Percentiles rank a stretch among this genome's conserved stretches.
These are phyloP conservation scores for Drosophila virilis DNA, from an alignment of 1,140 invertebrate species.

Conservation along the genomic window DNA sequence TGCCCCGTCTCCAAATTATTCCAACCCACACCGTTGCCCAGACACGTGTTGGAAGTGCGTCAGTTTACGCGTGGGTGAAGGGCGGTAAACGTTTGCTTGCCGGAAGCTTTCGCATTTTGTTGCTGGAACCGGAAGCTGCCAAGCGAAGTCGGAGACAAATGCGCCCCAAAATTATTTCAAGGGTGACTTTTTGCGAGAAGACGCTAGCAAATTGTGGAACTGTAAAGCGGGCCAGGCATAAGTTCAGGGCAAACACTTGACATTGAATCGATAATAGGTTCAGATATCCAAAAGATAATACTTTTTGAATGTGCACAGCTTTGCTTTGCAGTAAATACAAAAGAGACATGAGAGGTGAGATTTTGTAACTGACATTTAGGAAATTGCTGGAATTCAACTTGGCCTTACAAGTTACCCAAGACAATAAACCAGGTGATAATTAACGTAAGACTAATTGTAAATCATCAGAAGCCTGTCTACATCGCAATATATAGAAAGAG, in stretches of 20 bases:
- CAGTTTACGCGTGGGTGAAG: constrained; percentile 5
- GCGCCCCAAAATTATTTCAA: constrained; percentile 7
- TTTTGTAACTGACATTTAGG: neutral
- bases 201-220: neutral
- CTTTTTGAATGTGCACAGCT: constrained; percentile 39
- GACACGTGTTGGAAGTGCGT: constrained; percentile 68
- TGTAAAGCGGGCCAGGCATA: constrained; percentile 10
- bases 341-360: neutral
- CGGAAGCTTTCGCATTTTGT: constrained; percentile 41
- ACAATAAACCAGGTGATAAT: too few species aligned
- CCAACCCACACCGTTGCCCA: constrained; percentile 49
- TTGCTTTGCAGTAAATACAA: neutral
- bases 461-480: too few species aligned
- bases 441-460: too few species aligned
- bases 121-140: constrained; percentile 52
- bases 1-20: constrained; percentile 30
- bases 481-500: too few species aligned
- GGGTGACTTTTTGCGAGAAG: constrained; percentile 47
- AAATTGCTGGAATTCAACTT: too few species aligned
- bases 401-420: too few species aligned
- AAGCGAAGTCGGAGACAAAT: constrained; percentile 37
- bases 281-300: constrained; percentile 58
- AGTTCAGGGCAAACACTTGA: constrained; percentile 72
- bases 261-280: constrained; percentile 79
- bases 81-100: constrained; percentile 9